Base-by-base conservation (phyloP, 2,888 invertebrate genomes). In the Petrophora chlorosata region DNA sequence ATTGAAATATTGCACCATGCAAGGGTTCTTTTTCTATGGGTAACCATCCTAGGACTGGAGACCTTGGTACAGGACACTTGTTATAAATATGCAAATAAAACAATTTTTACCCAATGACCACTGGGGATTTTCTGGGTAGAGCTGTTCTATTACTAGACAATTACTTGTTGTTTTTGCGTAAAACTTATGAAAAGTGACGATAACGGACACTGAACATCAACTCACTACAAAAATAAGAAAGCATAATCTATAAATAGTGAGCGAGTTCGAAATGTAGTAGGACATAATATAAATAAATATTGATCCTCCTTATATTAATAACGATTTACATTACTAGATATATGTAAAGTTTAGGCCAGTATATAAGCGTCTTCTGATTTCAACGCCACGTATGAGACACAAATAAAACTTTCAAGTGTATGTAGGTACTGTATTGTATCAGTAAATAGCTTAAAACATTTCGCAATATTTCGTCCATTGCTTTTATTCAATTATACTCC, bases 11-110 rank as follows among this genome's bases (percentile, higher is more conserved):
- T 46, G 44, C 39, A 29, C 35, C 26, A 45, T 12, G 13, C 26
- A 22, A 42, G 13, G n/a, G n/a, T n/a, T n/a, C n/a, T n/a, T n/a
- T n/a, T n/a, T n/a, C n/a, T n/a, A n/a, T n/a, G 32, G 30, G 56
- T 54, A 53, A 14, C 2, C 22, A 36, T 19, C 23, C 28, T 51
- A 46, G 36, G 38, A 33, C 13, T 38, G 39, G 41, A 34, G 22
- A 36, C 29, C 33, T n/a, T n/a, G n/a, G 15, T 49, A 47, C 41
- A 19, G 36, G 30, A 35, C 16, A 36, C 30, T 33, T 34, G 33
- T 49, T 49, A 49, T 43, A 56, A 49, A 55, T 51, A 49, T 50
- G 47, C 46, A 45, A 57, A 46, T 45, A 51, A 43, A 48, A 35
- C 30, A 54, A 52, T 41, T 48, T 35, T 44, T 33, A 39, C 42